Evolutionary conservation across 1,140 invertebrate genomes (phyloP).

Genomic region (Argopecten irradians): DNA sequence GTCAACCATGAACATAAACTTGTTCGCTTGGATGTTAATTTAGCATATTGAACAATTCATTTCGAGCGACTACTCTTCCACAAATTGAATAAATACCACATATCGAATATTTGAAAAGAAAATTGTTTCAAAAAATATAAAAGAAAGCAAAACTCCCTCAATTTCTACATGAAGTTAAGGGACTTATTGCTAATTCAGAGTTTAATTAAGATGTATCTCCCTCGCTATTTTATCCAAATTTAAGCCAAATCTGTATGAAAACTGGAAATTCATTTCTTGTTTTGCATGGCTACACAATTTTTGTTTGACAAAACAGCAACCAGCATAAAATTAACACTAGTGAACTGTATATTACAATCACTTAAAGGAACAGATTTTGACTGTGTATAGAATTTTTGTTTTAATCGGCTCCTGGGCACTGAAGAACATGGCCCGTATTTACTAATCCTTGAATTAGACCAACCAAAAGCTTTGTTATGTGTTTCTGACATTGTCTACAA

Average conservation of each 20-base stretch:
- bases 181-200: too few relatives aligned
- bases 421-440: background rate
- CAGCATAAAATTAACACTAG: too few relatives aligned
- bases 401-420: background rate
- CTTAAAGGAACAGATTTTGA: too few relatives aligned
- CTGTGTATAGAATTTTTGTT: background rate
- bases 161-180: too few relatives aligned
- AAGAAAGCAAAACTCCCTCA: too few relatives aligned
- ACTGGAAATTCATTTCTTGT: background rate
- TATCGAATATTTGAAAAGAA: background rate
- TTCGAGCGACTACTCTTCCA: background rate
- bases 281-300: too few relatives aligned
- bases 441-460: constrained; percentile 2
- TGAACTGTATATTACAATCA: too few relatives aligned
- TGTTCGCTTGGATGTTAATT: background rate
- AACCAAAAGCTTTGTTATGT: background rate
- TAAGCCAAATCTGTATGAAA: too few relatives aligned
- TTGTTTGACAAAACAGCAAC: too few relatives aligned
- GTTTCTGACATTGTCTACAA: background rate
- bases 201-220: too few relatives aligned
- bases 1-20: background rate
- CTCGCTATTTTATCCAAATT: background rate
- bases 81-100: background rate
- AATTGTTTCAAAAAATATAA: background rate
- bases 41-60: background rate